phyloP scores from a whole-genome alignment of 1,140 invertebrate species.

The Callitettix versicolor region DNA sequence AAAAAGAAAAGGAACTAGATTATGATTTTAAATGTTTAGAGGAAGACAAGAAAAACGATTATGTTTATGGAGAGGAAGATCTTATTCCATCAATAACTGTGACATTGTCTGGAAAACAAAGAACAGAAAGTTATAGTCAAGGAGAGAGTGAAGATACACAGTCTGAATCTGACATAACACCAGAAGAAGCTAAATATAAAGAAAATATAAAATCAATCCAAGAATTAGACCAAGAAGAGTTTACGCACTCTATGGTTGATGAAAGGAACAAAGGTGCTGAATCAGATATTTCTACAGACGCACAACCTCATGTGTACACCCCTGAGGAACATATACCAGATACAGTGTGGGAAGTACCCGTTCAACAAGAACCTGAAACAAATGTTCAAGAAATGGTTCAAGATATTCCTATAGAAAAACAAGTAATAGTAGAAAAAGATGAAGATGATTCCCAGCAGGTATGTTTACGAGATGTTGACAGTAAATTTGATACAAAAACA shows the following conservation, averaged over 20 bases:
- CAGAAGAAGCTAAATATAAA: conserved; percentile 32
- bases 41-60: conserved; percentile 19
- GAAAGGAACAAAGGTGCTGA: conserved; percentile 4
- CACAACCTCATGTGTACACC: conserved; percentile 33
- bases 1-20: conserved; percentile 35
- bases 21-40: conserved; percentile 30
- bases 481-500: conserved; percentile 11
- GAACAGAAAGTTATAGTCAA: conserved; percentile 32
- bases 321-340: conserved; percentile 45
- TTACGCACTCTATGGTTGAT: background rate
- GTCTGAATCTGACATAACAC: conserved; percentile 41
- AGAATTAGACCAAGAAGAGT: conserved; percentile 13
- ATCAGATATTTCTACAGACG: background rate
- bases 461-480: conserved; percentile 17
- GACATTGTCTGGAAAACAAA: conserved; percentile 21
- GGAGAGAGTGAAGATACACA: conserved; percentile 44
- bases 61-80: conserved; percentile 15
- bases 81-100: conserved; percentile 19
- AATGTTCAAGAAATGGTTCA: conserved; percentile 25
- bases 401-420: conserved; percentile 30
- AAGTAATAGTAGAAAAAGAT: conserved; percentile 32
- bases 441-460: conserved; percentile 20
- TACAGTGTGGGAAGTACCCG: conserved; percentile 50
- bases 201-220: conserved; percentile 28
- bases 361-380: conserved; percentile 37